Base-by-base conservation (phyloP, 2,888 invertebrate genomes). In the Melolontha melolontha region DNA sequence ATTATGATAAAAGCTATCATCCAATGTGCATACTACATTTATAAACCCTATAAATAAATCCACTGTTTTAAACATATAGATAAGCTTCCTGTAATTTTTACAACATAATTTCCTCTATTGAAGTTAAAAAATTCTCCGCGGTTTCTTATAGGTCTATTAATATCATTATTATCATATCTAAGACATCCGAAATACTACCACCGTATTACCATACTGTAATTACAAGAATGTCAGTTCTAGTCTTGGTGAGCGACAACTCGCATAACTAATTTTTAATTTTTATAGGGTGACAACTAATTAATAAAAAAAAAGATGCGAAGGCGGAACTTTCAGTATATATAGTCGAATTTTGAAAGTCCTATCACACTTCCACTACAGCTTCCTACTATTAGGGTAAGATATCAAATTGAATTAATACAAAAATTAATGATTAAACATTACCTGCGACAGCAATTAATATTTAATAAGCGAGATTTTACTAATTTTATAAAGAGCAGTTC, bases 251-350 rank as follows among this genome's bases (percentile, higher is more conserved):
- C 34, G 34, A 34, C 34, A 34, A 34, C 34, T 34, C 34, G 34
- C 34, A 34, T 34, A 34, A 34, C 34, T 34, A 34, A 34, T 34
- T 34, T 34, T 34, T 34, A 34, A 34, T 34, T 34, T 34, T 34
- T 34, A 34, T 6, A 34, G 10, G 44, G 22, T 59, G 59, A 47
- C 59, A 47, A 8, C 27, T 59, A 59, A 59, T 59, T 59, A 59
- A 42, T 16, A 17, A 59, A 59, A 44, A 29, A 27, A 59, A 44
- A 59, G 27, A 11, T 54, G 59, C 44, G 59, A 59, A 59, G 59
- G 59, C 29, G 59, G 59, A 59, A 27, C 44, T 44, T 59, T 59
- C 8, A 34, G 47, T 59, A 47, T 59, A 59, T 59, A 59, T 59
- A 59, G 59, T 44, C 44, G 59, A 59, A 59, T 44, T 59, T 34